Evolutionary conservation across 2,888 invertebrate genomes (phyloP).

Genomic region (Melanostoma scalare): DNA sequence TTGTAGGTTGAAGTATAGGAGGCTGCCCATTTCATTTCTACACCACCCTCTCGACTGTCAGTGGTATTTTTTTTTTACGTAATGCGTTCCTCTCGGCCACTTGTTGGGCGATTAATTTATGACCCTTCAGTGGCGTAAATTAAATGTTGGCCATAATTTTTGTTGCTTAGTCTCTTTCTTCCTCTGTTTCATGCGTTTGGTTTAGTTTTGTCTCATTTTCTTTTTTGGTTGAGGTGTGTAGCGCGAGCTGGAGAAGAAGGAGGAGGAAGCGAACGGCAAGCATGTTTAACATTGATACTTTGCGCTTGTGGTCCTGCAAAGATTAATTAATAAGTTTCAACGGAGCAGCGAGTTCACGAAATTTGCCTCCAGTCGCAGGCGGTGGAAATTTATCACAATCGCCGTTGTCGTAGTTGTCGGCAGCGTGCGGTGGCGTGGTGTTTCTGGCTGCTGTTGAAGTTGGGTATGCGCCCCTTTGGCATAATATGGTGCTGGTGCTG

Average conservation of each 20-base stretch:
- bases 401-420: conserved; percentile 36
- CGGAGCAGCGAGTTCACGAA: conserved; percentile 67
- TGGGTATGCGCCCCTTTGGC: conserved; percentile 19
- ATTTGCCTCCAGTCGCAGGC: conserved; percentile 71
- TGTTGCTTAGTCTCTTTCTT: conserved; percentile 19
- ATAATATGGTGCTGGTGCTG: background rate
- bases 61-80: conserved; percentile 53
- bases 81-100: conserved; percentile 64
- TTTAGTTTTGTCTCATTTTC: background rate
- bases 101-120: conserved; percentile 68
- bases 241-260: background rate
- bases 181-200: background rate
- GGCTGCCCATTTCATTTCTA: conserved; percentile 19
- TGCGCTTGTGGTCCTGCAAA: conserved; percentile 70
- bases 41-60: conserved; percentile 48
- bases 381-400: conserved; percentile 65
- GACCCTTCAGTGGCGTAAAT: conserved; percentile 68
- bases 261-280: conserved; percentile 64
- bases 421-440: background rate
- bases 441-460: conserved; percentile 32
- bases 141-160: conserved; percentile 65
- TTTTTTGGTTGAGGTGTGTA: background rate
- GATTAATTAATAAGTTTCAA: conserved; percentile 71
- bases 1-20: conserved; percentile 8
- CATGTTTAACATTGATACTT: conserved; percentile 72